A percentile compares a stretch with the other conserved stretches of the same genome.
phyloP scores from a whole-genome alignment of 2,888 invertebrate species.

The Aphelenchoides bicaudatus region DNA sequence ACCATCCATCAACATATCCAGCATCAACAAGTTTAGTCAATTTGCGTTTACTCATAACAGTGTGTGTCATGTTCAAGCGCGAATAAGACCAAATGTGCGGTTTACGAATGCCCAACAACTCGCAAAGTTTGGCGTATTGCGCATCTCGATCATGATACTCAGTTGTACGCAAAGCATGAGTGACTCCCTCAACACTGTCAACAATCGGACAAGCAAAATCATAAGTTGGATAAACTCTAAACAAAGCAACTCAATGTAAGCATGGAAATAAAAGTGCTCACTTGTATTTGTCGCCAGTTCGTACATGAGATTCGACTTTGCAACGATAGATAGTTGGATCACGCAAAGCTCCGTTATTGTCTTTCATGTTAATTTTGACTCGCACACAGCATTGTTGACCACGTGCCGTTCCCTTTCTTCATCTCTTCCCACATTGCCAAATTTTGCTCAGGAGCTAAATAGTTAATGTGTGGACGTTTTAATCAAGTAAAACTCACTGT shows the following conservation, averaged over 20 bases:
- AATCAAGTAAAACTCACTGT: conserved; percentile 29
- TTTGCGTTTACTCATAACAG: conserved; percentile 92
- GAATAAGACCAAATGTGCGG: conserved; percentile 95
- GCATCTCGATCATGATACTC: conserved; percentile 97
- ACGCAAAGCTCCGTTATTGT: conserved; percentile 88
- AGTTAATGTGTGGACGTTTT: neutral
- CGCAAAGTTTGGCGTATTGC: conserved; percentile 88
- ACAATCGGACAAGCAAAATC: conserved; percentile 99
- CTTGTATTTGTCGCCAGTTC: conserved; percentile 92
- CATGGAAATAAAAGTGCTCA: conserved; percentile 63
- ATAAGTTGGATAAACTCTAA: conserved; percentile 95
- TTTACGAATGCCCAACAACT: conserved; percentile 78
- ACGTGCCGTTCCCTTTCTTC: conserved; percentile 73
- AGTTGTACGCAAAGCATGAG: conserved; percentile 92
- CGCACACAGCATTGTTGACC: conserved; percentile 89
- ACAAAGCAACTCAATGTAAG: conserved; percentile 24
- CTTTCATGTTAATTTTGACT: conserved; percentile 94
- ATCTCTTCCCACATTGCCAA: conserved; percentile 87
- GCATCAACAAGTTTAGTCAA: conserved; percentile 95
- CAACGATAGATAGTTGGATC: conserved; percentile 98
- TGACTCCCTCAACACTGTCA: conserved; percentile 92
- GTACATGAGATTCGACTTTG: conserved; percentile 88
- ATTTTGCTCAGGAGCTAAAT: conserved; percentile 9
- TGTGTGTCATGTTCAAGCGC: conserved; percentile 93
- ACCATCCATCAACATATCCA: conserved; percentile 92